A percentile compares a stretch with the other conserved stretches of the same genome.
Evolutionary conservation across 2,797 vertebrate species (phyloP).

Genomic region (Nyctalus aviator): DNA sequence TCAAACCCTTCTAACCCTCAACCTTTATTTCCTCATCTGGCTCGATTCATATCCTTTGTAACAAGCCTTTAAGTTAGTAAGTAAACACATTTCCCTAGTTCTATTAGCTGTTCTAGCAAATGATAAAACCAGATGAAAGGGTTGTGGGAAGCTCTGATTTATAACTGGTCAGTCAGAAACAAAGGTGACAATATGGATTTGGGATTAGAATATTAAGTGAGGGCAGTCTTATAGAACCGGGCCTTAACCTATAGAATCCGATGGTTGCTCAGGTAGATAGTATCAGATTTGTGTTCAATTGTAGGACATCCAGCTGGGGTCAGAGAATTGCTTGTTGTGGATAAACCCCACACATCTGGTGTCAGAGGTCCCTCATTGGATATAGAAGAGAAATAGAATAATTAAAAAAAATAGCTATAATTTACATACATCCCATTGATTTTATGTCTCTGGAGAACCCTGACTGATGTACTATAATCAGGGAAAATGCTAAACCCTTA

Average conservation of each 20-base stretch:
- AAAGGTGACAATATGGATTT: not conserved
- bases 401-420: not conserved
- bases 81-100: not conserved
- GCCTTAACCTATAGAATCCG: not conserved
- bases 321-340: too few species aligned
- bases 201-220: not conserved
- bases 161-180: not conserved
- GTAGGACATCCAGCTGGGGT: too few species aligned
- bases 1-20: not conserved
- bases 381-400: not conserved
- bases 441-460: not conserved
- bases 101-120: not conserved
- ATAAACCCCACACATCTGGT: not conserved
- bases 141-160: not conserved
- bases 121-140: not conserved
- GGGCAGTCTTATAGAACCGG: not conserved
- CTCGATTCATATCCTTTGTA: not conserved
- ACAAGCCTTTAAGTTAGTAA: not conserved
- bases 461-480: too few species aligned
- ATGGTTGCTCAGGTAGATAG: not conserved
- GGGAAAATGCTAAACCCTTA: not conserved
- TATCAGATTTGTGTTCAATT: not conserved
- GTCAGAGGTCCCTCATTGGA: not conserved
- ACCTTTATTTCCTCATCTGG: not conserved
- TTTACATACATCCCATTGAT: not conserved